Evolutionary conservation across 2,888 invertebrate species (phyloP).

Genomic region (Artemia sinica): DNA sequence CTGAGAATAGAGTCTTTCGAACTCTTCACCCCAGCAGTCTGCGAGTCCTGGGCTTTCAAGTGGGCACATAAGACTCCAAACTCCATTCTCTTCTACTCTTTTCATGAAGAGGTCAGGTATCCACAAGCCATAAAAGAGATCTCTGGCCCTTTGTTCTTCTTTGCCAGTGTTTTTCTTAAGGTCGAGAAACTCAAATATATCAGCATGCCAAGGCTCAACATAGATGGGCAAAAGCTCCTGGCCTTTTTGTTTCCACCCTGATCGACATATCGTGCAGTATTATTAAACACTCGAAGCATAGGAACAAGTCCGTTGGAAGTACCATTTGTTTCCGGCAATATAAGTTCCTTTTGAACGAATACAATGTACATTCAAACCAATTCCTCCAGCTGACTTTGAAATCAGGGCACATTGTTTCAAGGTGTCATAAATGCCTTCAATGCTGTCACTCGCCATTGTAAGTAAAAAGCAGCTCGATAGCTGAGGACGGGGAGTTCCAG

Average conservation of each 20-base stretch:
- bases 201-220: slow-evolving; percentile 96
- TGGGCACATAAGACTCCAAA: slow-evolving; percentile 96
- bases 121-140: slow-evolving; percentile 93
- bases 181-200: slow-evolving; percentile 85
- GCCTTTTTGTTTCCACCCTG: slow-evolving; percentile 93
- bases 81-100: slow-evolving; percentile 60
- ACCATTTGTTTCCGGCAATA: slow-evolving; percentile 88
- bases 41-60: slow-evolving; percentile 72
- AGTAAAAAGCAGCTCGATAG: slow-evolving; percentile 87
- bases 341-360: slow-evolving; percentile 78
- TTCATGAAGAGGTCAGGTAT: slow-evolving; percentile 97
- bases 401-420: slow-evolving; percentile 82
- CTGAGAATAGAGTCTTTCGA: slow-evolving; percentile 66
- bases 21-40: slow-evolving; percentile 88
- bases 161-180: slow-evolving; percentile 85
- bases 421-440: slow-evolving; percentile 85
- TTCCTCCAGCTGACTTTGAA: slow-evolving; percentile 91
- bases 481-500: slow-evolving; percentile 77
- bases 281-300: slow-evolving; percentile 85
- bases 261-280: slow-evolving; percentile 87
- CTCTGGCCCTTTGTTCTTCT: slow-evolving; percentile 81
- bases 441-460: slow-evolving; percentile 84
- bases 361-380: slow-evolving; percentile 88
- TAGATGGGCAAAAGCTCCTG: slow-evolving; percentile 93
- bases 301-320: slow-evolving; percentile 88